Base-by-base conservation (phyloP, 2,888 invertebrate species). In the Cerastoderma edule region DNA sequence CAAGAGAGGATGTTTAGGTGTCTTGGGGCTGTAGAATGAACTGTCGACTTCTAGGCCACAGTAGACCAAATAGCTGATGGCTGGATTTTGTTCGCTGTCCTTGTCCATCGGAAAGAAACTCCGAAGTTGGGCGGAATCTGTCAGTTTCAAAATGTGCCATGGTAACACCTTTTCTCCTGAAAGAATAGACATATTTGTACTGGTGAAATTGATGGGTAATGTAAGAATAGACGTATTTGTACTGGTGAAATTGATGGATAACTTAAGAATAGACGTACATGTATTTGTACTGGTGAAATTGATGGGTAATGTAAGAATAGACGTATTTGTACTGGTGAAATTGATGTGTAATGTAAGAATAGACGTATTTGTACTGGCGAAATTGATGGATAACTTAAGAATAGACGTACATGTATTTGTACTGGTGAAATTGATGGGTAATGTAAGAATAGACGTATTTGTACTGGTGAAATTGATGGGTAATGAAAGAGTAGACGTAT, bases 1-100 rank as follows among this genome's bases (percentile, higher is more conserved):
- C 32, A 66, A 35, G 2, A 78, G 48, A 0, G 78, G 78, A 54
- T 53, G 66, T 33, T 78, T 78, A 0, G 74, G 78, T 4, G 74
- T 33, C 1, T 67, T 44, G 10, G 44, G 1, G 50, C 57, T 53
- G 48, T 78, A 78, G 19, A 78, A 53, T 5, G 57, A 46, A 16
- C n/a, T n/a, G 19, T 78, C 71, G n/a, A 75, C 54, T 30, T 68
- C 65, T 19, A 77, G 24, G 27, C 67, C 66, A 19, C 33, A 35
- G 24, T 56, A 72, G 5, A 72, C 27, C 54, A 65, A 57, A 13
- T 54, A 54, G 27, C 67, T 46, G 24, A 69, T 63, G 0, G 50
- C 56, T n/a, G n/a, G n/a, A 46, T 46, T n/a, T 46, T 1, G 16
- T 46, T 46, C n/a, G 46, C 19, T 19, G 46, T 46, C 46, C 19